A percentile compares a stretch with the other conserved stretches of the same genome.
phyloP scores from a whole-genome alignment of 2,113 vertebrate genomes.

The Platycercus adscitus region DNA sequence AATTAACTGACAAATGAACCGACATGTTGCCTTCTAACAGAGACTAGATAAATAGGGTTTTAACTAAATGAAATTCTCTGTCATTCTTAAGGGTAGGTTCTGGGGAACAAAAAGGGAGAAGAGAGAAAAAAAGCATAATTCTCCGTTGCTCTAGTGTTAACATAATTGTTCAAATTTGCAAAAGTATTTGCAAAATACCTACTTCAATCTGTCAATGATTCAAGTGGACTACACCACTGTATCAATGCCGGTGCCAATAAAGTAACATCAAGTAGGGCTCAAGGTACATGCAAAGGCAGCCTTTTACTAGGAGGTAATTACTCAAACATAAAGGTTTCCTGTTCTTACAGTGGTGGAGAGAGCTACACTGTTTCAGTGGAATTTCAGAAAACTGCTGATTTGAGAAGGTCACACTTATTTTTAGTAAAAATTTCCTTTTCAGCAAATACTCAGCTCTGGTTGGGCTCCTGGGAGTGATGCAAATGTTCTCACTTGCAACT shows the following conservation, averaged over 20 bases:
- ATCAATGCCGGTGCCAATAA: neutral
- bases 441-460: neutral
- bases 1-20: neutral
- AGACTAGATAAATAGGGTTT: neutral
- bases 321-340: neutral
- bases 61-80: neutral
- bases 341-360: neutral
- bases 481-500: slow-evolving; percentile 13
- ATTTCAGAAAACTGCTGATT: slow-evolving; percentile 22
- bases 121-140: neutral
- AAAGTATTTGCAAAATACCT: neutral
- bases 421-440: slow-evolving; percentile 10
- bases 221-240: neutral
- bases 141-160: neutral
- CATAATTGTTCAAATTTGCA: neutral
- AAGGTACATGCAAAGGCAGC: neutral
- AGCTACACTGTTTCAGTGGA: neutral
- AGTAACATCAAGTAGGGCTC: neutral
- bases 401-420: neutral
- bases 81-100: neutral
- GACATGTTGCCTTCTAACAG: neutral
- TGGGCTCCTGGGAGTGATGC: neutral
- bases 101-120: neutral
- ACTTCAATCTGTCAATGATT: neutral
- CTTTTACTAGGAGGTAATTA: slow-evolving; percentile 3